Conservation (phyloP, 2,797 vertebrate species). For the Mormyrops boulengeri region DNA sequence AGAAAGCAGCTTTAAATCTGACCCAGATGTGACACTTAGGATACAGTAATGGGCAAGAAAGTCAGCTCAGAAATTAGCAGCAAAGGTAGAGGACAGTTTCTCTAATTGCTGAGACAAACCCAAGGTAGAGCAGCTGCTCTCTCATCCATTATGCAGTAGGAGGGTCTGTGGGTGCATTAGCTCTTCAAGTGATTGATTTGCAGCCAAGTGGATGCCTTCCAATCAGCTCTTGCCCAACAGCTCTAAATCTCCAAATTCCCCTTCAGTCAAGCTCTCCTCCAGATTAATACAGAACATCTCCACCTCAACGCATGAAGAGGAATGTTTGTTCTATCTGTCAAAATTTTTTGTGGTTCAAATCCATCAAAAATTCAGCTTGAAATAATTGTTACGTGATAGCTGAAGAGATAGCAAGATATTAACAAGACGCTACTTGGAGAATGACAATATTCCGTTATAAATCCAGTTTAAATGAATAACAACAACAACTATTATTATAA, state of each 20-base stretch:
- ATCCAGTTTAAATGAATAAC: neutral
- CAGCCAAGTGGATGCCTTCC: neutral
- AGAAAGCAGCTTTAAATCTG: neutral
- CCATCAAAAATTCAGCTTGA: neutral
- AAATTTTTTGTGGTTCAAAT: neutral
- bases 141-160: constrained; percentile 25
- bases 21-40: neutral
- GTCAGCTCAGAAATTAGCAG: neutral
- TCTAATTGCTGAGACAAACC: neutral
- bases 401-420: neutral
- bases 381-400: neutral
- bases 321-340: neutral
- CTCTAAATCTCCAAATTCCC: neutral
- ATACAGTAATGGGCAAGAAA: neutral
- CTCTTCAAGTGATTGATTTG: neutral
- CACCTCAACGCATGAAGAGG: neutral
- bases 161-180: neutral
- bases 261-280: neutral
- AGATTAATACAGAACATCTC: neutral
- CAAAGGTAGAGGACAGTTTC: neutral
- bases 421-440: neutral
- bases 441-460: neutral
- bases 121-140: neutral
- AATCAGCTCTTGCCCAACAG: neutral
- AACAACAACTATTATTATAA: neutral